phyloP scores from a whole-genome alignment of 1,140 invertebrate genomes.

The Calliphora vicina region DNA sequence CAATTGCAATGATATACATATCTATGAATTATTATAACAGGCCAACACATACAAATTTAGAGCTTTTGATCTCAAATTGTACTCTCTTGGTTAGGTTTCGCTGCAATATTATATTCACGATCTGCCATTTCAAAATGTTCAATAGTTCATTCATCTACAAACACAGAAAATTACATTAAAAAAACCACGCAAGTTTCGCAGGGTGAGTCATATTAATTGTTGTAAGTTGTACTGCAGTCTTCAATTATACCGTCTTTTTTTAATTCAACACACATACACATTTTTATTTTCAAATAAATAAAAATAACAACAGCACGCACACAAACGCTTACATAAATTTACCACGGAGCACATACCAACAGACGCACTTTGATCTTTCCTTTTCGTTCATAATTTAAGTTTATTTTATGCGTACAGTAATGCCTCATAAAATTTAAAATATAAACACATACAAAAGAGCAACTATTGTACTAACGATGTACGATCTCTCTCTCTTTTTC shows the following conservation, averaged over 20 bases:
- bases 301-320: background rate
- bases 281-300: too few relatives aligned
- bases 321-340: background rate
- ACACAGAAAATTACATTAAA: too few relatives aligned
- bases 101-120: too few relatives aligned
- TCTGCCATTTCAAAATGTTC: too few relatives aligned
- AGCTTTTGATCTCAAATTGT: too few relatives aligned
- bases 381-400: background rate
- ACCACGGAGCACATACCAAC: background rate
- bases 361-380: background rate
- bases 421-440: background rate
- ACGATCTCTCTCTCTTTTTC: background rate
- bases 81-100: too few relatives aligned
- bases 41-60: too few relatives aligned
- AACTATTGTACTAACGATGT: background rate
- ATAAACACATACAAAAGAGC: background rate
- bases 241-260: background rate
- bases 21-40: too few relatives aligned
- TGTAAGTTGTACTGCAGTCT: background rate
- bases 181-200: background rate
- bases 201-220: background rate
- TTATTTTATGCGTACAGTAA: slow-evolving; percentile 15
- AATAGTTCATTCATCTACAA: too few relatives aligned
- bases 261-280: background rate
- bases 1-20: too few relatives aligned